Evolutionary conservation across 2,888 invertebrate genomes (phyloP), one percentile per base, ranked within the genome.

Genomic region (Caradrina clavipalpis): DNA sequence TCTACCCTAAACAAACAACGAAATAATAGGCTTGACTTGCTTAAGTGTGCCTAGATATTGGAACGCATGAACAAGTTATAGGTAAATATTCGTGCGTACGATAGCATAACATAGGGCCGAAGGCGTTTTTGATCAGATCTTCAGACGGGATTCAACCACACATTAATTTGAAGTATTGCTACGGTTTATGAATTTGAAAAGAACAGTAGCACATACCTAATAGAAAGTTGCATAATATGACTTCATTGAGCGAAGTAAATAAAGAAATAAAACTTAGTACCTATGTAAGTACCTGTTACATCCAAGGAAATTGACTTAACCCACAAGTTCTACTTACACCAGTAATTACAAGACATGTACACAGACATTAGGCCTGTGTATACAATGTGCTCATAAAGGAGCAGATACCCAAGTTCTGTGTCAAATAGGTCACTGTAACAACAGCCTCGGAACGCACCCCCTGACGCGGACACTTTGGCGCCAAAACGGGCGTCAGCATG

Each of bases 401-500:
- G 61, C 51, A 63, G 45, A 45, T 45, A 45, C 45, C 45, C 45
- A 17, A 50, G 61, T 60, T 63, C 60, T 55, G 58, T 82, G 83
- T 81, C 79, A 92, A 90, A 88, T 88, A 89, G 93, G 93, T 93
- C 92, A 90, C 80, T 78, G 80, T 86, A 82, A 86, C 86, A 89
- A 87, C 86, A 89, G 87, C 90, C 90, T 90, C 85, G 80, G 82
- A 86, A 88, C 88, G 86, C 90, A 90, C 92, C 93, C 92, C 90
- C 78, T 81, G 74, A 74, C 81, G 81, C 80, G 86, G 90, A 92
- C 93, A 85, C 80, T 84, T 91, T 92, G 95, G 95, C 95, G 94
- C 94, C 94, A 92, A 92, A 91, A 88, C 79, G 78, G 91, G 92
- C 94, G 95, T 70, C 95, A 87, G 69, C 67, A 85, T 90, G 95